Percentiles rank a stretch among this genome's conserved stretches.
These are phyloP conservation scores for Tauraco erythrolophus DNA, from an alignment of 2,113 vertebrate genomes.

Conservation along the genomic window DNA sequence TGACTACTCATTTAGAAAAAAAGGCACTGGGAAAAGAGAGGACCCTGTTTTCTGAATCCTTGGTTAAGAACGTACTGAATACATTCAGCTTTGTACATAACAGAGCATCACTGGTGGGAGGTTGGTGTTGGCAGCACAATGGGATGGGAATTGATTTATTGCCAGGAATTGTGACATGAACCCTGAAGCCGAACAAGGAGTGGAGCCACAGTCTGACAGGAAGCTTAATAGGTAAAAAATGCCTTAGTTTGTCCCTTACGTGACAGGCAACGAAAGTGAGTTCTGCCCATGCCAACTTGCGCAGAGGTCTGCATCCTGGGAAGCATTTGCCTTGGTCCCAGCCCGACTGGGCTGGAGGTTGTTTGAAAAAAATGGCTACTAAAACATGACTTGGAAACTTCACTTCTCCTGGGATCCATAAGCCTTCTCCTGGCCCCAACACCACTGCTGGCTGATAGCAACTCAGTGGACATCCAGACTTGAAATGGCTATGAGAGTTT, in stretches of 20 bases:
- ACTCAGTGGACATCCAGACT: neutral
- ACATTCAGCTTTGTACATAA: neutral
- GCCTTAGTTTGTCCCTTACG: neutral
- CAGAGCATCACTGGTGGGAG: neutral
- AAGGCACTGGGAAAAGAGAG: neutral
- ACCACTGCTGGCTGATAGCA: neutral
- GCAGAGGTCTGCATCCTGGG: neutral
- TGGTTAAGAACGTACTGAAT: neutral
- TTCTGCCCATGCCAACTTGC: neutral
- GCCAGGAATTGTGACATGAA: rapidly evolving
- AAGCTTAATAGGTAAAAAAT: neutral
- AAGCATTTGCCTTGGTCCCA: neutral
- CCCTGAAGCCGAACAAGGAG: neutral
- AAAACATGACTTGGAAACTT: neutral
- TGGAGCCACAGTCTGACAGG: neutral
- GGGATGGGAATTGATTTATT: neutral
- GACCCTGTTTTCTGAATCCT: neutral
- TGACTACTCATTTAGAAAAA: neutral
- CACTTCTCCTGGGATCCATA: neutral
- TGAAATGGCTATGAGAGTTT: neutral
- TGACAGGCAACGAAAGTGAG: neutral
- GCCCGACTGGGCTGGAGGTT: neutral
- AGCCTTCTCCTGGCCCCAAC: neutral
- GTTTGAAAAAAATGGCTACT: neutral
- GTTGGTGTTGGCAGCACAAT: neutral